Percentiles rank a stretch among this genome's conserved stretches.
Conservation (phyloP, 2,113 vertebrate species). For the Mormyrus lacerda region DNA sequence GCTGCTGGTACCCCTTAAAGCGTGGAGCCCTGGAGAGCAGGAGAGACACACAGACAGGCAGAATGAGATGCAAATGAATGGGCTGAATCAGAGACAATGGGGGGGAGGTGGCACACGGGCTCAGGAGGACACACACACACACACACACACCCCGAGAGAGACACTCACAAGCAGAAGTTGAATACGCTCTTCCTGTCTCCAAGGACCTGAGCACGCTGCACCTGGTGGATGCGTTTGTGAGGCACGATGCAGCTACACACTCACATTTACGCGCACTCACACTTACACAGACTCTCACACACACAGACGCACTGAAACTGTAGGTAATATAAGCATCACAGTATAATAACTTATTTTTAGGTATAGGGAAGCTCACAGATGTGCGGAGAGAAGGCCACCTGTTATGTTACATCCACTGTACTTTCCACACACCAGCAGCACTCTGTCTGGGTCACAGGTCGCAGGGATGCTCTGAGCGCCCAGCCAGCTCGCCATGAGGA, state of each 20-base stretch:
- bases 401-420: not conserved
- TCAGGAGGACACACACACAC: not conserved
- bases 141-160: not conserved
- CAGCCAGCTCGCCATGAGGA: not conserved
- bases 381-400: not conserved
- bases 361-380: not conserved
- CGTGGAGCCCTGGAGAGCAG: slow-evolving; percentile 72
- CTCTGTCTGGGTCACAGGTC: not conserved
- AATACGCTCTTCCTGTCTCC: not conserved
- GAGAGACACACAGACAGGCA: not conserved
- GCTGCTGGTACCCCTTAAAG: slow-evolving; percentile 97
- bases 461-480: not conserved
- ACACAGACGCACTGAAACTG: not conserved
- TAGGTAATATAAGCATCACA: not conserved
- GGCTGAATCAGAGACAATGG: not conserved
- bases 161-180: not conserved
- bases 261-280: no score
- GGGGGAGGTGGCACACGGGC: not conserved
- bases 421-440: not conserved
- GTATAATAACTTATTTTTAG: not conserved
- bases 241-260: no score
- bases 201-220: slow-evolving; percentile 5
- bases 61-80: not conserved
- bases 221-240: not conserved
- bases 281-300: not conserved